Evolutionary conservation across 1,140 invertebrate genomes (phyloP).

Genomic region (Pogonomyrmex californicus): DNA sequence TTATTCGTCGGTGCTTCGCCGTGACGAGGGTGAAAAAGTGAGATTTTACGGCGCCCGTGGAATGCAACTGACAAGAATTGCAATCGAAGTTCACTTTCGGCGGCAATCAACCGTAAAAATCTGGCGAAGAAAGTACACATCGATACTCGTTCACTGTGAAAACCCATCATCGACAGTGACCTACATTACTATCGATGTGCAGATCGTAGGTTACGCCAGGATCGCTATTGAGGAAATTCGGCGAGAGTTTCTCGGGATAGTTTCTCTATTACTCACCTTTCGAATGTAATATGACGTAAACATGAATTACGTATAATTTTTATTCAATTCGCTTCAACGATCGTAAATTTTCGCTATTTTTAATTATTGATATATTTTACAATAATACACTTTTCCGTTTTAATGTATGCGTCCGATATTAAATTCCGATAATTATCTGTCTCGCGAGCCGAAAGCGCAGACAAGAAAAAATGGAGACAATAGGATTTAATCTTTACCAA

Average conservation of each 20-base stretch:
- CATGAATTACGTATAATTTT: background rate
- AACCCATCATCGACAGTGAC: slow-evolving; percentile 61
- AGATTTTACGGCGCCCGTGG: slow-evolving; percentile 53
- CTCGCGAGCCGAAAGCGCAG: background rate
- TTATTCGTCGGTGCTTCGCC: background rate
- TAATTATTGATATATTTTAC: background rate
- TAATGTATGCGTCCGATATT: background rate
- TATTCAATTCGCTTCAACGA: no score
- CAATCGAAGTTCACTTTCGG: slow-evolving; percentile 61
- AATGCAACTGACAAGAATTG: slow-evolving; percentile 69
- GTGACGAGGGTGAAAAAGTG: slow-evolving; percentile 11
- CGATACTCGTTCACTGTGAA: slow-evolving; percentile 41
- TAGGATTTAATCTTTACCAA: slow-evolving; percentile 48
- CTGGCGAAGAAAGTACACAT: slow-evolving; percentile 59
- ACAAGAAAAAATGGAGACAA: slow-evolving; percentile 37
- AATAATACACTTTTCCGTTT: background rate
- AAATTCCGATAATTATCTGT: slow-evolving; percentile 9
- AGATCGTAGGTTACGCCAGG: slow-evolving; percentile 8
- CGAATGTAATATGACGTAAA: background rate
- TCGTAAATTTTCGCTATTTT: background rate
- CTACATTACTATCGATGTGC: slow-evolving; percentile 45
- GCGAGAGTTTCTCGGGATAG: background rate
- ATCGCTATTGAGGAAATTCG: background rate
- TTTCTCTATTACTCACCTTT: background rate
- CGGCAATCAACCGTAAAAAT: slow-evolving; percentile 57